These are phyloP conservation scores for Chiloscyllium punctatum DNA, from an alignment of 2,797 vertebrate species.

Conservation along the genomic window DNA sequence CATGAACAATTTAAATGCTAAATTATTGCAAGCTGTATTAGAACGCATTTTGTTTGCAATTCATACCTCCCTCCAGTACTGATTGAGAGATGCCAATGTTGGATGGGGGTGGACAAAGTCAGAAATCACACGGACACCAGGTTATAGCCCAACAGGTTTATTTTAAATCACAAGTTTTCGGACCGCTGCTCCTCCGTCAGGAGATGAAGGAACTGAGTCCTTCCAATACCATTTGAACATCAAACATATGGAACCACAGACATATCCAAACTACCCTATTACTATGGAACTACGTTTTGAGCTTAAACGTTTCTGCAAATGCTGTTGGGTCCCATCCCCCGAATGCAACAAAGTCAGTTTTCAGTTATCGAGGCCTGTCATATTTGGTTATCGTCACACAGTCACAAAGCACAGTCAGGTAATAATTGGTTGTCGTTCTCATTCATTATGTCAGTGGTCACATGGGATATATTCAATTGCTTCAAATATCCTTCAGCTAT, in stretches of 20 bases:
- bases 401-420: constrained; percentile 23
- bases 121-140: too few species aligned
- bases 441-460: constrained; percentile 28
- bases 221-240: not conserved
- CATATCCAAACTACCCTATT: not conserved
- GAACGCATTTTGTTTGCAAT: not conserved
- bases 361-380: constrained; percentile 12
- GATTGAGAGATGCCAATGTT: too few species aligned
- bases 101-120: too few species aligned
- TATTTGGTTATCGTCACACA: constrained; percentile 9
- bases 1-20: too few species aligned
- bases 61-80: not conserved
- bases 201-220: not conserved
- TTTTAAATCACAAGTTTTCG: too few species aligned
- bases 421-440: constrained; percentile 32
- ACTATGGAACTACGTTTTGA: not conserved
- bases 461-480: constrained; percentile 34
- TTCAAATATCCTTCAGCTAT: constrained; percentile 20
- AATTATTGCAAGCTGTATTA: not conserved
- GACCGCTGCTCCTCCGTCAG: too few species aligned
- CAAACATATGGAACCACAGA: not conserved
- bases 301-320: not conserved
- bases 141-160: too few species aligned
- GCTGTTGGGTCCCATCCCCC: not conserved
- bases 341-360: constrained; percentile 10